Evolutionary conservation across 2,113 vertebrate genomes (phyloP).

Genomic region (Corythaeola cristata): DNA sequence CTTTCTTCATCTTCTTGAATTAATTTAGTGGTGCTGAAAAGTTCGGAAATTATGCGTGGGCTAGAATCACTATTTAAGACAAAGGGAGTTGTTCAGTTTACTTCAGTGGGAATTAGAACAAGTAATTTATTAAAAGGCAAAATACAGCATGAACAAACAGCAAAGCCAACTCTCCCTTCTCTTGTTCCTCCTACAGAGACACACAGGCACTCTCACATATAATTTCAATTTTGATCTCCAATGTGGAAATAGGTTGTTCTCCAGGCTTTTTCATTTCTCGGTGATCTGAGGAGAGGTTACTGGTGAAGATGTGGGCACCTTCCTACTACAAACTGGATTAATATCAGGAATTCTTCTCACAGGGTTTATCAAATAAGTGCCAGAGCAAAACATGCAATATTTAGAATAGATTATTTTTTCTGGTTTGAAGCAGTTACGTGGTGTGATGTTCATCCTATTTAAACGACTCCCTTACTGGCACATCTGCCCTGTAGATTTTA

Average conservation of each 20-base stretch:
- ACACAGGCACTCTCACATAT: neutral
- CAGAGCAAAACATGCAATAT: neutral
- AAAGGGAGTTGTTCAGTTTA: constrained; percentile 28
- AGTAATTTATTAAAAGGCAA: constrained; percentile 16
- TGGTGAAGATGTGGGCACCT: neutral
- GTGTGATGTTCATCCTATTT: neutral
- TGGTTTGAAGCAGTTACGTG: neutral
- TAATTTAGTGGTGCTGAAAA: constrained; percentile 50
- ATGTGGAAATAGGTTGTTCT: neutral
- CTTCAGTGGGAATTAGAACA: constrained; percentile 29
- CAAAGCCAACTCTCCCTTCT: neutral
- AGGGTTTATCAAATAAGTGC: neutral
- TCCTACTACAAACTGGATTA: neutral
- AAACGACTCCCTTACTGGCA: neutral
- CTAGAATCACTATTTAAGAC: constrained; percentile 31
- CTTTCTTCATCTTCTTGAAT: constrained; percentile 18
- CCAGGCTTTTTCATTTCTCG: neutral
- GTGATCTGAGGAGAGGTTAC: neutral
- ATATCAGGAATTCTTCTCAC: neutral
- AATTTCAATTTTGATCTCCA: neutral
- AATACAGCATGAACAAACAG: neutral
- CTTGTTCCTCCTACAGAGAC: neutral
- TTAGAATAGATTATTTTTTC: neutral
- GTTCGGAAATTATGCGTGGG: constrained; percentile 22
- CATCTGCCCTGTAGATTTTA: neutral